Evolutionary conservation across 2,888 invertebrate genomes (phyloP).

Genomic region (Leucozona laternaria): DNA sequence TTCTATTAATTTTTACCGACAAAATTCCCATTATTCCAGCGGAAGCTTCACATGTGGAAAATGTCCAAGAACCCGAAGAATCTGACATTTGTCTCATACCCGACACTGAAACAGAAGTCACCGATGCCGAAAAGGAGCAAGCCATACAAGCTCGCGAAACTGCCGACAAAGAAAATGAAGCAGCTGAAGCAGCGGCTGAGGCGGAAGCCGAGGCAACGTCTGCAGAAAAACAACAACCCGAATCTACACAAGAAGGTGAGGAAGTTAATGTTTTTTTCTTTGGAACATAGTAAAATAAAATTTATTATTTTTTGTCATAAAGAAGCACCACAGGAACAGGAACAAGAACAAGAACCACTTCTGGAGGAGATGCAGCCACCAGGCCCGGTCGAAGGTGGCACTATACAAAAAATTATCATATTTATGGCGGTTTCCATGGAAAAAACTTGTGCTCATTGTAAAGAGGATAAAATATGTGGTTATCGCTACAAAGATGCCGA

Average conservation of each 20-base stretch:
- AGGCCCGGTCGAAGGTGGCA: constrained; percentile 80
- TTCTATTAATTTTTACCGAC: neutral
- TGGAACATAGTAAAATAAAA: neutral
- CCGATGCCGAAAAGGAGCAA: constrained; percentile 88
- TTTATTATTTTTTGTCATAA: constrained; percentile 77
- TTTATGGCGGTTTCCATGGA: constrained; percentile 80
- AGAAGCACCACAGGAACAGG: constrained; percentile 83
- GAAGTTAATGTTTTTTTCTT: constrained; percentile 77
- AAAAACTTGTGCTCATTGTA: constrained; percentile 80
- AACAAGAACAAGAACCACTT: constrained; percentile 80
- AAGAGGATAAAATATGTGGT: constrained; percentile 79
- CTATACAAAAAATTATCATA: constrained; percentile 81
- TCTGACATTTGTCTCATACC: constrained; percentile 89
- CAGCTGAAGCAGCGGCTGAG: constrained; percentile 28
- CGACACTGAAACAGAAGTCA: constrained; percentile 87
- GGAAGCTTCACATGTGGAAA: constrained; percentile 82
- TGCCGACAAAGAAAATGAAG: constrained; percentile 80
- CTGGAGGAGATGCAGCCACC: constrained; percentile 83
- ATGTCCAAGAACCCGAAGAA: constrained; percentile 85
- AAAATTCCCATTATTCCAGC: constrained; percentile 77
- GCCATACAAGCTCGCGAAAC: constrained; percentile 84
- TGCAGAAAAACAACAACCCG: constrained; percentile 60
- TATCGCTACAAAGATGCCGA: constrained; percentile 82
- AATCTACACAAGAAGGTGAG: constrained; percentile 75
- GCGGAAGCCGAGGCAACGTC: constrained; percentile 2